Conservation (phyloP, 2,797 vertebrate species). For the Brachyrhaphis roseni region DNA sequence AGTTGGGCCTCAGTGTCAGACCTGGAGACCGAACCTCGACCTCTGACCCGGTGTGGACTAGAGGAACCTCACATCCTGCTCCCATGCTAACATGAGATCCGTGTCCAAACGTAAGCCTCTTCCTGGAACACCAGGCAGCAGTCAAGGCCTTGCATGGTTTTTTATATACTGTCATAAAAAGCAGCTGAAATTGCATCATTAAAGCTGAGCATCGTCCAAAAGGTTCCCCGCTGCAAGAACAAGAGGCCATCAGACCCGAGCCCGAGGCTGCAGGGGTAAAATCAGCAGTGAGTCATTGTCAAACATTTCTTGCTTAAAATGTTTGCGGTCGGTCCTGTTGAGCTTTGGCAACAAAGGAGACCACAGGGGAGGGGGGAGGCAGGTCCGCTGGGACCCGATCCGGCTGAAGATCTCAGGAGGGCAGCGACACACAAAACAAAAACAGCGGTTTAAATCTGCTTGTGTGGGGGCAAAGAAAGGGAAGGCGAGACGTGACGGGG, state of each 20-base stretch:
- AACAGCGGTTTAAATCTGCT: constrained; percentile 19
- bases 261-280: constrained; percentile 10
- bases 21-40: background rate
- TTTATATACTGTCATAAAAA: background rate
- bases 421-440: constrained; percentile 42
- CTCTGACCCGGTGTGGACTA: background rate
- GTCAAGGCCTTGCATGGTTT: background rate
- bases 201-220: background rate
- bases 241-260: background rate
- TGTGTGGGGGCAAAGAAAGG: constrained; percentile 10
- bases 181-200: background rate
- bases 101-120: background rate
- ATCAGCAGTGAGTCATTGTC: constrained; percentile 20
- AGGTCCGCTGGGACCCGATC: constrained; percentile 41
- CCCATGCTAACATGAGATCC: background rate
- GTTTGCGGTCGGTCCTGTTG: constrained; percentile 33
- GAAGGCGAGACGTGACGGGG: constrained; percentile 21
- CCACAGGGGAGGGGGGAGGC: constrained; percentile 16
- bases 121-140: background rate
- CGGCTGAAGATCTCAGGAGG: constrained; percentile 42
- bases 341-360: constrained; percentile 35
- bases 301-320: constrained; percentile 43
- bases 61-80: background rate
- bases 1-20: background rate
- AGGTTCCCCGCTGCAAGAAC: constrained; percentile 1